These are phyloP conservation scores for Zosterops lateralis DNA, from an alignment of 2,113 vertebrate genomes.

Conservation along the genomic window DNA sequence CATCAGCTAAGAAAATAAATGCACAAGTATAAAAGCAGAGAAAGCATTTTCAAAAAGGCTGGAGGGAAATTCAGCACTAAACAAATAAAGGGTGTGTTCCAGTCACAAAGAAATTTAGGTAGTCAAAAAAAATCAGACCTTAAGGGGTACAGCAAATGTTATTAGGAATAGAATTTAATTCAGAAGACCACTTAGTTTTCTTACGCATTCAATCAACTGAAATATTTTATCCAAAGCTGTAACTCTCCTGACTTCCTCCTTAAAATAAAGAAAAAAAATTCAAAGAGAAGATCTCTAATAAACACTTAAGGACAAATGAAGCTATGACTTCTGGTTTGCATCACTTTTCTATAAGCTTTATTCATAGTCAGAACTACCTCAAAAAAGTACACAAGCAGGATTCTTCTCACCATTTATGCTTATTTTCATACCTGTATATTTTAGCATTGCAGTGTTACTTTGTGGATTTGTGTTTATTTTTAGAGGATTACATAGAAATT, in stretches of 20 bases:
- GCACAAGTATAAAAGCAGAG: not conserved
- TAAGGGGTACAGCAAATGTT: not conserved
- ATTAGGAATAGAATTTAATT: not conserved
- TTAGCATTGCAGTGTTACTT: not conserved
- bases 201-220: not conserved
- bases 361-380: not conserved
- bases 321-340: not conserved
- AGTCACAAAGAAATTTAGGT: not conserved
- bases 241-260: not conserved
- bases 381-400: not conserved
- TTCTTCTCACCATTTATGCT: not conserved
- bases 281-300: not conserved
- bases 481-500: not conserved
- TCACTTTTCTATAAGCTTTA: not conserved
- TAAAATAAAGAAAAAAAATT: not conserved
- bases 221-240: not conserved
- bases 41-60: not conserved
- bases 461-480: not conserved
- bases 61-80: not conserved
- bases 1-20: not conserved
- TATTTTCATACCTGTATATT: not conserved
- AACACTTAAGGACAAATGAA: not conserved
- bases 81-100: not conserved
- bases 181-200: not conserved
- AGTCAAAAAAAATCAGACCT: not conserved